phyloP scores from a whole-genome alignment of 2,888 invertebrate genomes.

The Microplitis manilae region DNA sequence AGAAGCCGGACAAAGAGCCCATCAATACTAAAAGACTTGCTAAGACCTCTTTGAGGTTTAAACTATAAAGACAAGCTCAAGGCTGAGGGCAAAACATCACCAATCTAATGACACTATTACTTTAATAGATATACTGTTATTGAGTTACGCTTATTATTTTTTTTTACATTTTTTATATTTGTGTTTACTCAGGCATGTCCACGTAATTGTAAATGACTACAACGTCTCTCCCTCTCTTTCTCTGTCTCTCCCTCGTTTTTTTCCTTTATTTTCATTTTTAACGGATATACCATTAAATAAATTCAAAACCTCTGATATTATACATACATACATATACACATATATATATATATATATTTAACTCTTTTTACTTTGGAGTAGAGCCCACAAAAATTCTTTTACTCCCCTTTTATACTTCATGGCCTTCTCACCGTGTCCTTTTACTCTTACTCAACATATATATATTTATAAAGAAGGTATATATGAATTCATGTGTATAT shows the following conservation, averaged over 20 bases:
- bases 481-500: neutral
- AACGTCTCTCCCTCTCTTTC: too few species aligned
- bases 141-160: too few species aligned
- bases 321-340: neutral
- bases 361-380: neutral
- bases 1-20: slow-evolving; percentile 29
- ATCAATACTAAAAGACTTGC: slow-evolving; percentile 33
- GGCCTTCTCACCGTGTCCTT: slow-evolving; percentile 38
- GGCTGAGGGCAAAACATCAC: neutral
- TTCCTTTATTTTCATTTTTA: neutral
- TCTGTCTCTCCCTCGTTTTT: too few species aligned
- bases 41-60: slow-evolving; percentile 20
- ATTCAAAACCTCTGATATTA: neutral
- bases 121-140: too few species aligned
- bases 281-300: neutral
- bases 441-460: slow-evolving; percentile 37
- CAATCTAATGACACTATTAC: neutral
- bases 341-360: neutral
- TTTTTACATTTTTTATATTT: too few species aligned
- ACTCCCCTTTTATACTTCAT: neutral
- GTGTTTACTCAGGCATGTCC: too few species aligned
- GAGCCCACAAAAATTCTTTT: slow-evolving; percentile 12
- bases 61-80: neutral
- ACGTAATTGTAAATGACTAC: too few species aligned
- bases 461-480: slow-evolving; percentile 20